These are phyloP conservation scores for Cyprinus carpio DNA, from an alignment of 2,113 vertebrate species.

Conservation along the genomic window DNA sequence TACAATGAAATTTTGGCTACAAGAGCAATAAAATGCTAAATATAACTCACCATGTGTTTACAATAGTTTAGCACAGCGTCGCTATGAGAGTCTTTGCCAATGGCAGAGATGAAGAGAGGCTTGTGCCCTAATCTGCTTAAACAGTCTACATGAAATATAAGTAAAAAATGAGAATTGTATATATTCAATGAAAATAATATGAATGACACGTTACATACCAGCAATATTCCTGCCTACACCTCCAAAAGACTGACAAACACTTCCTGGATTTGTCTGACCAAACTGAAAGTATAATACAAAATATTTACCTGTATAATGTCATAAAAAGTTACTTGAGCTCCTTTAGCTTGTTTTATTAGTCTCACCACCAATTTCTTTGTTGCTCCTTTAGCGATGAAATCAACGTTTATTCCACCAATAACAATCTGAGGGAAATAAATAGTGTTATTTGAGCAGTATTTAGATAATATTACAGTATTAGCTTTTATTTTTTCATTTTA, in stretches of 20 bases:
- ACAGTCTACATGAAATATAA: constrained; percentile 73
- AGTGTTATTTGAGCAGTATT: background rate
- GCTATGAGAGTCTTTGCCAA: constrained; percentile 82
- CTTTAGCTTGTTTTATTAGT: background rate
- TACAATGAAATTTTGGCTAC: background rate
- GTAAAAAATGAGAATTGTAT: background rate
- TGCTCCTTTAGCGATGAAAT: constrained; percentile 86
- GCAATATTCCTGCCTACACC: constrained; percentile 89
- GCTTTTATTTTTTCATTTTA: background rate
- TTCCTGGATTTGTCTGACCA: constrained; percentile 85
- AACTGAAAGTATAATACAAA: constrained; percentile 67
- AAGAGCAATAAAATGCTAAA: background rate
- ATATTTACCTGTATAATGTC: background rate
- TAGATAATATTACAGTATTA: background rate
- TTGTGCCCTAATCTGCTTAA: constrained; percentile 80
- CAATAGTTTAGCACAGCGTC: constrained; percentile 79
- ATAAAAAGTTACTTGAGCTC: background rate
- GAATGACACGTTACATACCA: constrained; percentile 68
- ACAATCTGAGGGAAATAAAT: constrained; percentile 77
- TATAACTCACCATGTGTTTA: constrained; percentile 76
- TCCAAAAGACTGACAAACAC: constrained; percentile 82
- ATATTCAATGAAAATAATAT: background rate
- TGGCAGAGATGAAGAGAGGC: constrained; percentile 83
- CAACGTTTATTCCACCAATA: constrained; percentile 86
- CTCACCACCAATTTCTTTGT: constrained; percentile 76